Evolutionary conservation across 2,113 vertebrate genomes (phyloP).

Genomic region (Felis chaus): DNA sequence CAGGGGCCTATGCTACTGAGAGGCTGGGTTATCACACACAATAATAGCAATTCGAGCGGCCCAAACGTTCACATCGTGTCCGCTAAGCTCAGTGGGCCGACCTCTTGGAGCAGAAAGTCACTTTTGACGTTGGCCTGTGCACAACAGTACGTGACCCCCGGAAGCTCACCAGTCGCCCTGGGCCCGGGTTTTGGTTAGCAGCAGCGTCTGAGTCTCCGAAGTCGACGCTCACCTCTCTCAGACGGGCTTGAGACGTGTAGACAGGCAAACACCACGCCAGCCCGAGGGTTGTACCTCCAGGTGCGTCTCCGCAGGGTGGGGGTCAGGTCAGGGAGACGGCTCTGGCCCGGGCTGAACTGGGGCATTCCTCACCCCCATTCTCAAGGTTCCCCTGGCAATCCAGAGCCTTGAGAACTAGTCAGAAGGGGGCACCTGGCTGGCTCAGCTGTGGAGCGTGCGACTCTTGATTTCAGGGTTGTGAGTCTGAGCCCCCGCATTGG

Average conservation of each 20-base stretch:
- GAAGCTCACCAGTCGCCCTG: not conserved
- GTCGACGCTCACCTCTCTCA: not conserved
- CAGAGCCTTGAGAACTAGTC: not conserved
- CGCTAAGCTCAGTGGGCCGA: not conserved
- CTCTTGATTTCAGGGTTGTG: too few species aligned
- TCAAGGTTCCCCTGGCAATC: not conserved
- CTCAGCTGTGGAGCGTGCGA: too few species aligned
- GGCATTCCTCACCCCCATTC: not conserved
- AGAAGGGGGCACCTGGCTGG: not conserved
- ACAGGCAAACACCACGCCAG: not conserved
- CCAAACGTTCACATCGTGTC: not conserved
- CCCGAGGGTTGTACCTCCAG: not conserved
- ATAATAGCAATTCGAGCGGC: not conserved
- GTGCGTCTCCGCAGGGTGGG: not conserved
- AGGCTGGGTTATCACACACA: not conserved
- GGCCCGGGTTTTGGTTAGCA: not conserved
- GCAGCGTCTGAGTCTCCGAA: not conserved
- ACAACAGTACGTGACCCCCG: not conserved
- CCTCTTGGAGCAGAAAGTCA: not conserved
- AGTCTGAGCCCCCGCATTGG: too few species aligned
- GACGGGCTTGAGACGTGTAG: not conserved
- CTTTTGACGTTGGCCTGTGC: not conserved
- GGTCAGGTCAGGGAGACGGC: not conserved
- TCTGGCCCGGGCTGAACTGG: not conserved
- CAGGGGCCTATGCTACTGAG: not conserved